These are phyloP conservation scores for Oreochromis niloticus DNA, from an alignment of 2,113 vertebrate species.

Conservation along the genomic window DNA sequence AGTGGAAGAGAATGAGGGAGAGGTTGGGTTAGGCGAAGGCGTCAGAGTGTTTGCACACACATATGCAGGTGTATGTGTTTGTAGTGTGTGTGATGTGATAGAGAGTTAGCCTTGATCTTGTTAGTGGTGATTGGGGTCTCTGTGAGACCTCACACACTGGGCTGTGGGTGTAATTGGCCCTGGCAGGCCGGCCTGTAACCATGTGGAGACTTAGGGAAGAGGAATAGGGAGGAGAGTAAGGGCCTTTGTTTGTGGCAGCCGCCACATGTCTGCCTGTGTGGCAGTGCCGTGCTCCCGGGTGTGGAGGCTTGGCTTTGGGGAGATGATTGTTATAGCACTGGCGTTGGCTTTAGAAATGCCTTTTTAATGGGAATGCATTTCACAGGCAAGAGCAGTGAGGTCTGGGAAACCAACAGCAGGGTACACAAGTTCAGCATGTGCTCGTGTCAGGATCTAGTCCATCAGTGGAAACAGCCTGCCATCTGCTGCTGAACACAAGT, in stretches of 20 bases:
- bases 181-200: slow-evolving; percentile 64
- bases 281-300: slow-evolving; percentile 57
- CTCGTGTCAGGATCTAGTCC: background rate
- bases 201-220: slow-evolving; percentile 58
- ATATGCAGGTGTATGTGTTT: slow-evolving; percentile 45
- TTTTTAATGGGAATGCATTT: slow-evolving; percentile 76
- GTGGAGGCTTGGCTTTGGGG: slow-evolving; percentile 60
- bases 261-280: slow-evolving; percentile 74
- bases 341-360: slow-evolving; percentile 74
- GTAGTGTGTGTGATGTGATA: slow-evolving; percentile 31
- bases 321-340: slow-evolving; percentile 76
- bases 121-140: slow-evolving; percentile 69
- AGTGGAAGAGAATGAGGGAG: background rate
- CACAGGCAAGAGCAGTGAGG: slow-evolving; percentile 67
- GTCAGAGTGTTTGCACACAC: slow-evolving; percentile 21
- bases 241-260: slow-evolving; percentile 72
- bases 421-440: slow-evolving; percentile 58
- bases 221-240: slow-evolving; percentile 54
- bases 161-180: slow-evolving; percentile 72
- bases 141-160: slow-evolving; percentile 74
- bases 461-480: slow-evolving; percentile 77
- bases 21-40: slow-evolving; percentile 27
- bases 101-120: slow-evolving; percentile 71
- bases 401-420: slow-evolving; percentile 58
- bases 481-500: slow-evolving; percentile 60